Conservation (phyloP, 2,113 vertebrate species). For the Hylia prasina region DNA sequence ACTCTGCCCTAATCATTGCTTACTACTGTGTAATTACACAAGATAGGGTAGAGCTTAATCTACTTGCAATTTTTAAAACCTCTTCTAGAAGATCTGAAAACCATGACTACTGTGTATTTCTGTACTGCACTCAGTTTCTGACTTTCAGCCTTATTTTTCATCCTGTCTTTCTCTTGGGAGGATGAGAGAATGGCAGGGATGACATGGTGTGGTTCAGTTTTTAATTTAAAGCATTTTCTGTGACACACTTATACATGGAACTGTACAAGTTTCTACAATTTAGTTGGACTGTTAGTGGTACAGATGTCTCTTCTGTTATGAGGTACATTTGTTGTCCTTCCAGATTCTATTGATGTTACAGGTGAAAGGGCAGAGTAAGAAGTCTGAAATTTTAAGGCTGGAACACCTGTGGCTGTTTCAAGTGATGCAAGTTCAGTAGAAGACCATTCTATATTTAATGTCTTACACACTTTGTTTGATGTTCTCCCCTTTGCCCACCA, state of each 20-base stretch:
- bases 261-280: neutral
- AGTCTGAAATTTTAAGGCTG: neutral
- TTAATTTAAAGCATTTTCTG: neutral
- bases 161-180: neutral
- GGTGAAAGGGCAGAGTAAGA: neutral
- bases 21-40: neutral
- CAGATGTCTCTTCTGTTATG: neutral
- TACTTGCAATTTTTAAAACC: neutral
- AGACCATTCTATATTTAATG: neutral
- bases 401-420: neutral
- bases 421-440: neutral
- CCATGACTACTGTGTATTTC: neutral
- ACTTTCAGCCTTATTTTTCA: neutral
- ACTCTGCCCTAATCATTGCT: neutral
- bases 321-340: neutral
- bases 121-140: neutral
- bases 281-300: neutral
- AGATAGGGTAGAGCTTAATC: neutral
- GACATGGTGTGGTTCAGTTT: neutral
- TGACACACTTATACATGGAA: neutral
- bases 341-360: neutral
- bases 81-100: neutral
- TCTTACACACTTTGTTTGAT: neutral
- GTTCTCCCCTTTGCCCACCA: neutral
- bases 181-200: neutral